Percentiles rank a stretch among this genome's conserved stretches.
Conservation (phyloP, 2,113 vertebrate genomes). For the Candoia aspera region DNA sequence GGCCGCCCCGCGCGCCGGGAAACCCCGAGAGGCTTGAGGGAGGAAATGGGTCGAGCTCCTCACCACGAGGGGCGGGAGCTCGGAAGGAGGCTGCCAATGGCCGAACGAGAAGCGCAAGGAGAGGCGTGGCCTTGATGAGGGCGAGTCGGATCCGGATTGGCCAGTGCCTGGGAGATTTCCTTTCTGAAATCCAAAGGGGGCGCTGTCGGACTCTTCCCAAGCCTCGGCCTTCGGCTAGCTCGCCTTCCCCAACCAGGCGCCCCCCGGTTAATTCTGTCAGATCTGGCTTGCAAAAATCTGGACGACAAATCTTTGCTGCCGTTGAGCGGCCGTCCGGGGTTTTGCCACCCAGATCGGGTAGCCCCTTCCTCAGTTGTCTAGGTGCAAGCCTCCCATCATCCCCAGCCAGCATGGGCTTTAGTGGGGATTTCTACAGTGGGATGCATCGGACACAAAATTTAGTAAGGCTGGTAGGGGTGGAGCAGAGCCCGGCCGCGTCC, state of each 20-base stretch:
- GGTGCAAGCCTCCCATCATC: neutral
- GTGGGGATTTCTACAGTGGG: neutral
- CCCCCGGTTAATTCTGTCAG: neutral
- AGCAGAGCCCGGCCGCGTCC: neutral
- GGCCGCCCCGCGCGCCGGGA: neutral
- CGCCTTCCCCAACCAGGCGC: neutral
- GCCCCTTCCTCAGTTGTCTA: neutral
- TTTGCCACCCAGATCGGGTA: neutral
- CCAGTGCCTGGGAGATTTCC: neutral
- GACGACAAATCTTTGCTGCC: neutral
- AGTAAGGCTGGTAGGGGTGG: neutral
- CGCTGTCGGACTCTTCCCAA: neutral
- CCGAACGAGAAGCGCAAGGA: neutral
- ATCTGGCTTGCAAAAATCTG: neutral
- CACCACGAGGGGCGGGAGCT: neutral
- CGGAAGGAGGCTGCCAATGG: neutral
- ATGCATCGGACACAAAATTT: neutral
- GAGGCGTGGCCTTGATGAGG: neutral
- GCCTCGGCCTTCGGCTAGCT: accelerated
- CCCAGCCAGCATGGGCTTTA: neutral
- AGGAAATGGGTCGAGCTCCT: neutral
- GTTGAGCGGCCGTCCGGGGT: neutral
- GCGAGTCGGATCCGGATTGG: neutral
- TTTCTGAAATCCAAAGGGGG: neutral
- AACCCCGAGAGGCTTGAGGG: neutral